phyloP scores from a whole-genome alignment of 1,140 invertebrate genomes.

The Leguminivora glycinivorella region DNA sequence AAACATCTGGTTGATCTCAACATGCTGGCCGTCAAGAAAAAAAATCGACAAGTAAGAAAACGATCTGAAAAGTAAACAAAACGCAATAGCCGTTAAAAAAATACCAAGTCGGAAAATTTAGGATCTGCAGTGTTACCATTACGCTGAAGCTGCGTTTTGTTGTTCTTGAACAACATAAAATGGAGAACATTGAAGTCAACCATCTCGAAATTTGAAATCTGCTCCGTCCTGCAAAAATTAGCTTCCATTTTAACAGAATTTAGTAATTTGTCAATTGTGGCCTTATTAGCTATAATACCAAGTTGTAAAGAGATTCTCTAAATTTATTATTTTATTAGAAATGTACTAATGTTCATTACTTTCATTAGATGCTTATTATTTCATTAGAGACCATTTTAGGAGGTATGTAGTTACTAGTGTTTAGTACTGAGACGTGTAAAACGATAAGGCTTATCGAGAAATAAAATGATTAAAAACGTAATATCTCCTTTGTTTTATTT shows the following conservation, averaged over 20 bases:
- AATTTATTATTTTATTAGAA: neutral
- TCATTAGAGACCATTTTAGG: slow-evolving; percentile 26
- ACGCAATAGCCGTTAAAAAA: too few relatives aligned
- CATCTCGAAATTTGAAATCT: too few relatives aligned
- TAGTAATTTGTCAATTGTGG: neutral
- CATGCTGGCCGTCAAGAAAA: neutral
- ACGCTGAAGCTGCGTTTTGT: too few relatives aligned
- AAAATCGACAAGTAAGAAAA: neutral
- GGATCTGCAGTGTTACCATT: too few relatives aligned
- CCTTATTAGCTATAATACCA: neutral
- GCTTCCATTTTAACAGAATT: too few relatives aligned
- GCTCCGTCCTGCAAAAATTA: too few relatives aligned
- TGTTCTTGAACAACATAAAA: too few relatives aligned
- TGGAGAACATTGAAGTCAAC: too few relatives aligned
- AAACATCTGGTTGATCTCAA: neutral
- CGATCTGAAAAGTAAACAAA: neutral
- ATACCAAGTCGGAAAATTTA: too few relatives aligned
- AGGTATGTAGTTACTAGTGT: slow-evolving; percentile 11
- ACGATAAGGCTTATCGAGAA: slow-evolving; percentile 35
- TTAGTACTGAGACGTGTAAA: slow-evolving; percentile 28
- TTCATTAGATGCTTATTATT: slow-evolving; percentile 8
- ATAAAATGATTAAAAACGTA: slow-evolving; percentile 31
- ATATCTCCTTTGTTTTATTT: slow-evolving; percentile 32
- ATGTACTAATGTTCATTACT: slow-evolving; percentile 11
- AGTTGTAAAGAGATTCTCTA: slow-evolving; percentile 1